Evolutionary conservation across 1,140 invertebrate genomes (phyloP).

Genomic region (Goniozus legneri): DNA sequence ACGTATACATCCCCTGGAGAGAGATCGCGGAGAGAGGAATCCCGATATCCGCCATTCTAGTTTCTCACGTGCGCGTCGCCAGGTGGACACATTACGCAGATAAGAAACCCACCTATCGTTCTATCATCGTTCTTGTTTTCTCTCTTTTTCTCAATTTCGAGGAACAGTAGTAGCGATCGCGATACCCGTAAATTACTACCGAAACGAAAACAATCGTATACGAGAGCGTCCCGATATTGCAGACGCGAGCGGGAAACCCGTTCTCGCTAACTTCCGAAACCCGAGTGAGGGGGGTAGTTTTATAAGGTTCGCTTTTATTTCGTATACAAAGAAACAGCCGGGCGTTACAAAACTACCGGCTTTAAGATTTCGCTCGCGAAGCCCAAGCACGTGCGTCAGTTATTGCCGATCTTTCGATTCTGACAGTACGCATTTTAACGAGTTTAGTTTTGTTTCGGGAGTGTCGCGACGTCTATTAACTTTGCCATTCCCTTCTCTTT

Average conservation of each 20-base stretch:
- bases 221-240: no score
- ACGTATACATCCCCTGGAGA: conserved; percentile 10
- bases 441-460: not conserved
- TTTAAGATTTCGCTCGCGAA: conserved; percentile 24
- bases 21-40: conserved; percentile 15
- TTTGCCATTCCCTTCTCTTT: conserved; percentile 2
- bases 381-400: conserved; percentile 23
- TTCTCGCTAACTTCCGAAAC: no score
- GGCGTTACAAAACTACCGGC: conserved; percentile 1
- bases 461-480: not conserved
- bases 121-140: not conserved
- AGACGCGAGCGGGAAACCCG: no score
- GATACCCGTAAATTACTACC: no score
- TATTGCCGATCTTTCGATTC: conserved; percentile 23
- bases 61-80: conserved; percentile 2
- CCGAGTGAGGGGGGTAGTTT: no score
- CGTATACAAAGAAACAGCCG: not conserved
- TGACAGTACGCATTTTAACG: conserved; percentile 10
- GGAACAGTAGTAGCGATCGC: no score
- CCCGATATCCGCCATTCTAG: conserved; percentile 13
- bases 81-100: conserved; percentile 8
- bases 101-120: conserved; percentile 2
- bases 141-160: no score
- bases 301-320: not conserved
- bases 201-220: no score